Evolutionary conservation across 2,888 invertebrate genomes (phyloP), one percentile per base, ranked within the genome.

Genomic region (Eupeodes latifasciatus): DNA sequence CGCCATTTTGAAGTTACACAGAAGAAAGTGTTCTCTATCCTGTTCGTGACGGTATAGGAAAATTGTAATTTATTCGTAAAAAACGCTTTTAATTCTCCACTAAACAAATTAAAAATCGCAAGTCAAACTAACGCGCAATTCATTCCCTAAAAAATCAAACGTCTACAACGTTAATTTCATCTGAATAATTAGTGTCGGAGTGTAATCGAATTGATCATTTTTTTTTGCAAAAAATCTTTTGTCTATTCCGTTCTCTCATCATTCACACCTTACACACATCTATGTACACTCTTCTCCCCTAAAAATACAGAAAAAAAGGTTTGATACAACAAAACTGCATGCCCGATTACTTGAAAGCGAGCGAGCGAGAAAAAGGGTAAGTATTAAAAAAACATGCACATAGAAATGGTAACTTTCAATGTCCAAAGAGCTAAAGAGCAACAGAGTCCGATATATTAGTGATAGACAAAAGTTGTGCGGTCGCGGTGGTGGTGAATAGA

Each of bases 1-100:
- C 90, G 90, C 90, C 90, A 90, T 90, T 90, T 90, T 90, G 89
- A 89, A 90, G 89, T 90, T 86, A 90, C 88, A 90, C 89, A 88
- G 89, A 89, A 90, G 89, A 90, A 90, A 90, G 89, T 90, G 89
- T 89, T 89, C 85, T 89, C 90, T 90, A 90, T 89, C 89, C 90
- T 90, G 90, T 90, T 90, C 89, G 90, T 85, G 85, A 87, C 81
- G 85, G 88, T 88, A 78, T 81, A 89, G 76, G 69, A 89, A 85
- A 89, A 89, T 71, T 89, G 81, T 85, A 85, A 85, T 85, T 89
- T 85, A 81, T 82, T 79, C 81, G 78, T 89, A 61, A 61, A 66
- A 85, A 88, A 51, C 85, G 84, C 85, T 78, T 78, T 78, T 81
- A 85, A 85, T 85, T 81, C 77, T 81, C 62, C 62, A 81, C 53